Conservation (phyloP, 2,888 invertebrate species). For the Plutella xylostella region DNA sequence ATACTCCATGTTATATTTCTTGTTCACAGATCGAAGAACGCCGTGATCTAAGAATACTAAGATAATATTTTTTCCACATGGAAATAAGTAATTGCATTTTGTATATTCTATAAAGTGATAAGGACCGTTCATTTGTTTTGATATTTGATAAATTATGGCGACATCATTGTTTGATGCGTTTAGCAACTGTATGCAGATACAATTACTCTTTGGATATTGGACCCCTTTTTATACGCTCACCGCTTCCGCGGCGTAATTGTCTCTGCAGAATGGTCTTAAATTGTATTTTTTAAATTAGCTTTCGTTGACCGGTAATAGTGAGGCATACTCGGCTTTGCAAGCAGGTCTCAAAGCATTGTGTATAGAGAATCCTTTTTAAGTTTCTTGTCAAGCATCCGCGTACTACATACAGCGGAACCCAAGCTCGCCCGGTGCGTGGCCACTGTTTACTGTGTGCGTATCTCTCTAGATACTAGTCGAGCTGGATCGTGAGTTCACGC, state of each 20-base stretch:
- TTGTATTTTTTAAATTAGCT: slow-evolving; percentile 57
- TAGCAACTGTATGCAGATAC: slow-evolving; percentile 52
- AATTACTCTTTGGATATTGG: slow-evolving; percentile 66
- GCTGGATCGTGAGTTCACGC: not conserved
- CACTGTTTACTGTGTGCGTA: not conserved
- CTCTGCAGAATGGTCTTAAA: slow-evolving; percentile 50
- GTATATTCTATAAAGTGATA: slow-evolving; percentile 72
- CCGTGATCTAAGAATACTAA: slow-evolving; percentile 70
- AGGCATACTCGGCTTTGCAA: slow-evolving; percentile 55
- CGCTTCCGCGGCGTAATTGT: slow-evolving; percentile 63
- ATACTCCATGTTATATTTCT: no score
- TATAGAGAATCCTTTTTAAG: slow-evolving; percentile 61
- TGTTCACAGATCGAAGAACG: slow-evolving; percentile 60
- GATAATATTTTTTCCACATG: slow-evolving; percentile 72
- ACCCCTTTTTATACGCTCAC: slow-evolving; percentile 66
- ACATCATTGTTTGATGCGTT: slow-evolving; percentile 59
- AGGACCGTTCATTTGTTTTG: slow-evolving; percentile 69
- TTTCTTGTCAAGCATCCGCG: slow-evolving; percentile 62
- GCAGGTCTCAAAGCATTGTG: slow-evolving; percentile 62
- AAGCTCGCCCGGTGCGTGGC: slow-evolving; percentile 4
- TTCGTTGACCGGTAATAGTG: slow-evolving; percentile 48
- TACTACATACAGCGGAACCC: slow-evolving; percentile 21
- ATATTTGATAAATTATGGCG: slow-evolving; percentile 66
- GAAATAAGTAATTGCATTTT: slow-evolving; percentile 72
- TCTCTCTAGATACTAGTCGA: not conserved